Evolutionary conservation across 1,140 invertebrate species (phyloP), one percentile per base, ranked within the genome.

Genomic region (Heliothis subflexa): DNA sequence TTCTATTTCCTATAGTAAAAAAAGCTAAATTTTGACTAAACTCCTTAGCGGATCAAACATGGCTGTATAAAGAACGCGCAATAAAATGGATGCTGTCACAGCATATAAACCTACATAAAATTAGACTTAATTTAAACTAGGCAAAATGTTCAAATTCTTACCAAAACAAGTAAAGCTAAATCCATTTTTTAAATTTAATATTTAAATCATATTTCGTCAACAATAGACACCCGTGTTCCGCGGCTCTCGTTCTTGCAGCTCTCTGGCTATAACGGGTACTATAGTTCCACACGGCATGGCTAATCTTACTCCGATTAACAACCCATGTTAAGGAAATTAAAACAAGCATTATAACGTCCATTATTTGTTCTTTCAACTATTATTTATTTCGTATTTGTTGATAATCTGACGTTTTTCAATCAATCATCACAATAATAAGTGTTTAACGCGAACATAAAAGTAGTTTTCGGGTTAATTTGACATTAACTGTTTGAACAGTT

Each of bases 131-230:
- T 40, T 0, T 7, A 40, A 40, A 40, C 33, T 40, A 9, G 7
- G 9, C 33, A 40, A 62, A 33, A n/a, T 14, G 14, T 0, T n/a
- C 10, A 68, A 3, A 49, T 14, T 14, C 66, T 70, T 50, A 70
- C 66, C 66, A 70, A 13, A 14, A 70, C 3, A 52, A 52, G 28
- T 25, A 50, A 25, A 50, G 66, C 4, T 70, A 70, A 52, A 14
- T 70, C 47, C 47, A 70, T 70, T 70, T 52, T 70, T 25, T 18
- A 9, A 9, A 0, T 28, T 49, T 2, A 50, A 70, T 49, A 52
- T 70, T 70, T 62, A 33, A 16, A 40, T 40, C 61, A 62, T 33
- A 45, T 12, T 45, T 28, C 33, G 28, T 0, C n/a, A 16, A 16
- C 18, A 52, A 25, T 47, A 12, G 10, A 66, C 40, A 70, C 21